Evolutionary conservation across 1,140 invertebrate species (phyloP).

Genomic region (Ladona fulva): DNA sequence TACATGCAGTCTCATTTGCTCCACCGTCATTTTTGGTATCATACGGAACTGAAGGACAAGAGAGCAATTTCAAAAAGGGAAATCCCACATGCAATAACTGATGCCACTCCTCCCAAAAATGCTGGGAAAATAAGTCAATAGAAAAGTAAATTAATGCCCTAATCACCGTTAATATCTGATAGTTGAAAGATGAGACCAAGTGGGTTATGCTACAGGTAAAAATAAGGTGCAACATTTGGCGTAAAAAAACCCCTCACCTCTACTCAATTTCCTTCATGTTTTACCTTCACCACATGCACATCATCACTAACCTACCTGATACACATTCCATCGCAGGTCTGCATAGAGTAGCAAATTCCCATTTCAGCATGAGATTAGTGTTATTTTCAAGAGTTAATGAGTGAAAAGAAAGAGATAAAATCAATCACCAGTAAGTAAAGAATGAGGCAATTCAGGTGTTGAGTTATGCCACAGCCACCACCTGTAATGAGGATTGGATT

Average conservation of each 20-base stretch:
- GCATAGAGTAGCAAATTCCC: too few relatives aligned
- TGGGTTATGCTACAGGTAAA: background rate
- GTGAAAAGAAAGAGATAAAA: background rate
- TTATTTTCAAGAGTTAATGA: background rate
- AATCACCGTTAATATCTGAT: background rate
- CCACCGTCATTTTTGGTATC: conserved; percentile 47
- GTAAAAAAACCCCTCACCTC: background rate
- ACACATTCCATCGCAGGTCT: too few relatives aligned
- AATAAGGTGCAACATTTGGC: background rate
- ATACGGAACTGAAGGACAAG: background rate
- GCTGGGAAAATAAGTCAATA: too few relatives aligned
- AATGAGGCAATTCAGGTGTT: background rate
- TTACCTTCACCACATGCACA: background rate
- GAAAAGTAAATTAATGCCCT: too few relatives aligned
- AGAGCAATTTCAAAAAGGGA: background rate
- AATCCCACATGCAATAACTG: background rate
- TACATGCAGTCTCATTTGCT: conserved; percentile 64
- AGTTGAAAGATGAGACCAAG: background rate
- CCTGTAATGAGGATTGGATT: background rate
- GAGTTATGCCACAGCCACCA: background rate
- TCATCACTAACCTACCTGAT: too few relatives aligned
- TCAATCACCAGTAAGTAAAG: background rate
- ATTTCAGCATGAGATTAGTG: too few relatives aligned
- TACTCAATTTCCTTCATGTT: background rate
- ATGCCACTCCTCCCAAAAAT: background rate